phyloP scores from a whole-genome alignment of 2,797 vertebrate genomes.

The Lophotriccus pileatus region DNA sequence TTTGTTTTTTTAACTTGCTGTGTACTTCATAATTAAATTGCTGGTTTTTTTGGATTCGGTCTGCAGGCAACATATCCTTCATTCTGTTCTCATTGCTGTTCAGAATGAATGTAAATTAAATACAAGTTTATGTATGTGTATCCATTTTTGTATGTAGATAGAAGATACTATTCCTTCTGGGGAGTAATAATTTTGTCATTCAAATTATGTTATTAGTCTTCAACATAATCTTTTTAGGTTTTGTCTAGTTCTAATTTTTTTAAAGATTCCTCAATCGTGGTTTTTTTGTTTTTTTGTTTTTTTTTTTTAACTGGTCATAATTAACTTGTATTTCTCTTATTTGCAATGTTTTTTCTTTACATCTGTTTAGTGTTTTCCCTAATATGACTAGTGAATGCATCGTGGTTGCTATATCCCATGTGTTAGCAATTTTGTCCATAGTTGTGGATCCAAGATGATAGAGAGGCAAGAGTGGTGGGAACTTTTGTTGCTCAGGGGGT shows the following conservation, averaged over 20 bases:
- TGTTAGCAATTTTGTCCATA: background rate
- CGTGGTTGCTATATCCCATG: background rate
- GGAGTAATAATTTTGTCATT: background rate
- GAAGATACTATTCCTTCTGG: background rate
- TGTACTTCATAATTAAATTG: constrained; percentile 18
- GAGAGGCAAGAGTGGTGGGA: background rate
- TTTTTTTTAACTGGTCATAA: background rate
- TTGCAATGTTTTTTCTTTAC: background rate
- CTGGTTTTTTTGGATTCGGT: background rate
- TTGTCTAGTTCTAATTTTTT: background rate
- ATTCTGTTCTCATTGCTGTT: constrained; percentile 8
- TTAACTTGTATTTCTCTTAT: background rate
- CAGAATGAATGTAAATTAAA: constrained; percentile 21
- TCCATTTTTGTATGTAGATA: background rate
- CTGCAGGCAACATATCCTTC: constrained; percentile 21
- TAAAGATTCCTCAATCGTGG: background rate
- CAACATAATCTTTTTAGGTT: background rate
- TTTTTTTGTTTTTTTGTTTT: too few species aligned
- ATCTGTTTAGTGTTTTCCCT: background rate
- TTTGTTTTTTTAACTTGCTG: background rate
- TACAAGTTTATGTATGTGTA: background rate
- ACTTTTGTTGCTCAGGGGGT: background rate
- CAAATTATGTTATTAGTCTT: background rate
- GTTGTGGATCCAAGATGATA: background rate
- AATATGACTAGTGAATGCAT: background rate